phyloP scores from a whole-genome alignment of 2,797 vertebrate genomes.

The Margarornis squamiger region DNA sequence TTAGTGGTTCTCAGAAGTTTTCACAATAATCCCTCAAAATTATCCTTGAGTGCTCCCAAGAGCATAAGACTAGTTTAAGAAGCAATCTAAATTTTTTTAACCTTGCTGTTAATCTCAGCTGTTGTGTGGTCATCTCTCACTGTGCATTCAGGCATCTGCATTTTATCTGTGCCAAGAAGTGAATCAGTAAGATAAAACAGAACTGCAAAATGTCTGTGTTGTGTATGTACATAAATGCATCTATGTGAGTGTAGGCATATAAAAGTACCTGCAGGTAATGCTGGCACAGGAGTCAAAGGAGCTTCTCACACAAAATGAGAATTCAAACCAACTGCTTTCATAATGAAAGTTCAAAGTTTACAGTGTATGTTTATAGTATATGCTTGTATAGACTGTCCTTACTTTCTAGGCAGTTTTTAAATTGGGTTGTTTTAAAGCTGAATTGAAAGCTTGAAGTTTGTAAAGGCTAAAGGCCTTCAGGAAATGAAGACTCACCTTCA shows the following conservation, averaged over 20 bases:
- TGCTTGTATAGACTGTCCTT: neutral
- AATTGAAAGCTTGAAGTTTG: neutral
- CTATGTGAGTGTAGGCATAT: neutral
- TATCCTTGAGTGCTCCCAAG: conserved; percentile 58
- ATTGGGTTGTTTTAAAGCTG: neutral
- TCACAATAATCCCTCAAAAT: conserved; percentile 30
- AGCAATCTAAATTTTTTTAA: conserved; percentile 1
- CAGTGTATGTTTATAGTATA: neutral
- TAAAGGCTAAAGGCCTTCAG: neutral
- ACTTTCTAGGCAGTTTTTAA: conserved; percentile 1
- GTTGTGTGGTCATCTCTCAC: neutral
- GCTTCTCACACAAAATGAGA: neutral
- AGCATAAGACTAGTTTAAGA: conserved; percentile 31
- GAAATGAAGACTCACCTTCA: neutral
- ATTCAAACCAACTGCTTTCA: conserved; percentile 5
- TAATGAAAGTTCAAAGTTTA: neutral
- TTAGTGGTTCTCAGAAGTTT: conserved; percentile 60
- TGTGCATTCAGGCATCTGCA: neutral
- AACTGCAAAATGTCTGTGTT: neutral
- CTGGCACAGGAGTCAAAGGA: neutral
- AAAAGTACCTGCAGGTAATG: neutral
- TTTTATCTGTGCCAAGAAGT: conserved; percentile 19
- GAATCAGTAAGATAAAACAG: conserved; percentile 35
- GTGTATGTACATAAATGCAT: neutral
- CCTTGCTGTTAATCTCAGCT: conserved; percentile 27